Conservation (phyloP, 2,888 invertebrate genomes). For the Lasioglossum malachurum region DNA sequence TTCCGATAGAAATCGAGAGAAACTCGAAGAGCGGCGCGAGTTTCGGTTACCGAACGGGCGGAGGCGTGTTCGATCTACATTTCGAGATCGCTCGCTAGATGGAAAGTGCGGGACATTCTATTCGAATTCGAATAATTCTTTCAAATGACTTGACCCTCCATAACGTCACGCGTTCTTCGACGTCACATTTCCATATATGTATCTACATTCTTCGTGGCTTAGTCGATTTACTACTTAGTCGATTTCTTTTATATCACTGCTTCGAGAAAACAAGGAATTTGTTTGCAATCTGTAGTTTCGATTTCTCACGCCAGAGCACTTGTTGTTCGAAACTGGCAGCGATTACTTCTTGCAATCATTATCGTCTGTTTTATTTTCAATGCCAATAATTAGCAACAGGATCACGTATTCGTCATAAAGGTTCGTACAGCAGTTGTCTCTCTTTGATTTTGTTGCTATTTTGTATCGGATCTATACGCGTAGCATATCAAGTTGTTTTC, state of each 20-base stretch:
- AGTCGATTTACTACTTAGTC: background rate
- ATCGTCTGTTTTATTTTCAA: background rate
- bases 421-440: background rate
- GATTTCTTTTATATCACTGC: background rate
- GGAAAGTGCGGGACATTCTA: background rate
- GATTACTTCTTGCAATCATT: background rate
- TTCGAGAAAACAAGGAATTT: background rate
- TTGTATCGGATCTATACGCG: background rate
- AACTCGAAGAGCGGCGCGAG: slow-evolving; percentile 1
- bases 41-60: background rate
- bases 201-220: background rate
- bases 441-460: background rate
- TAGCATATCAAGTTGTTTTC: background rate
- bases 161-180: background rate
- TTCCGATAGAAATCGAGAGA: slow-evolving; percentile 16
- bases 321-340: background rate
- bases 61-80: slow-evolving; percentile 32
- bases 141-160: background rate
- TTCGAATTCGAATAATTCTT: background rate
- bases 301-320: background rate
- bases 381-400: background rate
- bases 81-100: slow-evolving; percentile 22
- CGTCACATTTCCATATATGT: background rate
- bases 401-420: background rate
- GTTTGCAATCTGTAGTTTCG: background rate